Percentiles rank a stretch among this genome's conserved stretches.
Conservation (phyloP, 30 jellyfish, hydroid and myxozoan genomes). For the Cassiopea xamachana region DNA sequence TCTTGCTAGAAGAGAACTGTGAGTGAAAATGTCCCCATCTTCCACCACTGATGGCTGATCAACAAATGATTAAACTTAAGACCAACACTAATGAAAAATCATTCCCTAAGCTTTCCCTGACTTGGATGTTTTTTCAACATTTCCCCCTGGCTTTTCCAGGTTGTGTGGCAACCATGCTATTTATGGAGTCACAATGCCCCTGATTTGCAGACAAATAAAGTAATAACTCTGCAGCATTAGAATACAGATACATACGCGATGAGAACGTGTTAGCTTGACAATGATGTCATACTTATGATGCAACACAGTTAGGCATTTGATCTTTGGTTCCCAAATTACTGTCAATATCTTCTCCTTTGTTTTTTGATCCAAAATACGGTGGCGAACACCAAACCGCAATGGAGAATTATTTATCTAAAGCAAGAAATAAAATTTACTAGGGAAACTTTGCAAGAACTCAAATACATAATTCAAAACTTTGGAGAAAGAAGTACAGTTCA, state of each 20-base stretch:
- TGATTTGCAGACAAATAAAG: too few species aligned
- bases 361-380: constrained; percentile 3
- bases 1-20: too few species aligned
- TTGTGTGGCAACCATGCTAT: too few species aligned
- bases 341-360: constrained; percentile 36
- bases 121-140: too few species aligned
- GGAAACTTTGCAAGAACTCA: neutral
- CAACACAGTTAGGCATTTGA: constrained; percentile 29
- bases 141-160: too few species aligned
- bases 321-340: constrained; percentile 65
- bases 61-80: too few species aligned
- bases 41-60: too few species aligned
- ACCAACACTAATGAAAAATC: too few species aligned
- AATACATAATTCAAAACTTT: neutral
- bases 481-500: neutral
- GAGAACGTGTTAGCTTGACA: constrained; percentile 41
- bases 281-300: constrained; percentile 47
- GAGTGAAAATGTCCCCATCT: too few species aligned
- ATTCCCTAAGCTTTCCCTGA: too few species aligned
- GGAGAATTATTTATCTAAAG: constrained; percentile 23
- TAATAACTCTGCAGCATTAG: too few species aligned
- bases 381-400: neutral
- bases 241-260: constrained; percentile 17
- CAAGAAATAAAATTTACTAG: neutral
- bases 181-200: too few species aligned